Percentiles rank a stretch among this genome's conserved stretches.
These are phyloP conservation scores for Nannoperca obscura DNA, from an alignment of 2,797 vertebrate species.

Conservation along the genomic window DNA sequence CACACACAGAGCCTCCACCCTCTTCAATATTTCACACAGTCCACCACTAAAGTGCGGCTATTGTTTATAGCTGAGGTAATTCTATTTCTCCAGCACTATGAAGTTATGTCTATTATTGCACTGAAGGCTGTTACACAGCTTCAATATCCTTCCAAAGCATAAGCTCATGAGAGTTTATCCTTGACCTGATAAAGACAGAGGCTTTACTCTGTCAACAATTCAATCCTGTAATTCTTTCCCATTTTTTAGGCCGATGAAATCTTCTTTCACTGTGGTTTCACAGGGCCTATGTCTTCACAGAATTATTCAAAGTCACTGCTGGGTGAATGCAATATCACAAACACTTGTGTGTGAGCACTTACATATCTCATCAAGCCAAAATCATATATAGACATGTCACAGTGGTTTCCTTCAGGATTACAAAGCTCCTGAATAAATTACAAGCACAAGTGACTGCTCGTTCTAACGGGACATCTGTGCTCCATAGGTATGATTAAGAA, in stretches of 20 bases:
- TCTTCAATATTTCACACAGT: neutral
- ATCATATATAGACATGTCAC: neutral
- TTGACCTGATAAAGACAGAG: constrained; percentile 57
- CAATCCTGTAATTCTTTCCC: constrained; percentile 56
- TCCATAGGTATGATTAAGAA: too few species aligned
- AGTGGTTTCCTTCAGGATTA: too few species aligned
- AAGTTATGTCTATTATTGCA: constrained; percentile 48
- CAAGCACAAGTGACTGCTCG: too few species aligned
- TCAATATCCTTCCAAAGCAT: constrained; percentile 63
- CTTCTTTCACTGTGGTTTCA: constrained; percentile 34
- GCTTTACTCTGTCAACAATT: constrained; percentile 66
- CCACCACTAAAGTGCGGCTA: neutral
- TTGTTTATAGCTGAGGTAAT: constrained; percentile 43
- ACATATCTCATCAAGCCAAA: neutral
- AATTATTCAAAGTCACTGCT: constrained; percentile 7
- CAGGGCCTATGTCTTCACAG: constrained; percentile 6
- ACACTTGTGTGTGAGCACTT: constrained; percentile 4
- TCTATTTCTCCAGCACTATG: constrained; percentile 36
- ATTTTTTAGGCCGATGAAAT: constrained; percentile 68
- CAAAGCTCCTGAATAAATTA: too few species aligned
- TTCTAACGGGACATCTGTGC: too few species aligned
- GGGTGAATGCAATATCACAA: constrained; percentile 24
- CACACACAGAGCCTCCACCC: neutral
- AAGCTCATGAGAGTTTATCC: constrained; percentile 64
- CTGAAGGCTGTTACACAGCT: constrained; percentile 51